phyloP scores from a whole-genome alignment of 2,888 invertebrate species.

The Campoplex capitator region DNA sequence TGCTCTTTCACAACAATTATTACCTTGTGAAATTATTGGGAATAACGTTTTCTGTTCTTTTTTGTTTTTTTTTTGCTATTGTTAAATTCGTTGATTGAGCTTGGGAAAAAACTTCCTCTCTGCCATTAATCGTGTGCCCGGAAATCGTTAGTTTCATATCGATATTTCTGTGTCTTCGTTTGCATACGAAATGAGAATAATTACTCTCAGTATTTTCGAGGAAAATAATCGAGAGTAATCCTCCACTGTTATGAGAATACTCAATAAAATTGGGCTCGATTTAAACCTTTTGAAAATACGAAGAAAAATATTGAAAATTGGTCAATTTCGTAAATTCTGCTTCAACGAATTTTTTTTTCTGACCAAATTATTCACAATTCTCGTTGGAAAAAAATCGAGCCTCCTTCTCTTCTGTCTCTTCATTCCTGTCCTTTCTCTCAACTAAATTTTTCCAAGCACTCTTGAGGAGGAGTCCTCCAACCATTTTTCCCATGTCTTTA shows the following conservation, averaged over 20 bases:
- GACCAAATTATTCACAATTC: background rate
- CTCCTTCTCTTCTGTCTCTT: background rate
- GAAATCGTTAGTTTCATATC: background rate
- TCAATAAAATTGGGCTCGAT: background rate
- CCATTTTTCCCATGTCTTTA: background rate
- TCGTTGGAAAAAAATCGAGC: background rate
- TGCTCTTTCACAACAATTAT: background rate
- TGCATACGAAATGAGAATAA: conserved; percentile 34
- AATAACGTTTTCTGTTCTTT: background rate
- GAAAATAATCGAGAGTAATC: background rate
- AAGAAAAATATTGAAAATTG: background rate
- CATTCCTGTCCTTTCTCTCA: background rate
- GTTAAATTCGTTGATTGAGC: background rate
- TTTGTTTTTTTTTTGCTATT: background rate
- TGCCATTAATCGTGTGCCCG: background rate
- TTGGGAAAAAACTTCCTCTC: background rate
- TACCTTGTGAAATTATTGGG: background rate
- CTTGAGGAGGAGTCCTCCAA: conserved; percentile 21
- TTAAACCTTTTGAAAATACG: background rate
- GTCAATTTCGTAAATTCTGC: background rate
- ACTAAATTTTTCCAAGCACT: background rate
- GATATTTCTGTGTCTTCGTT: conserved; percentile 11
- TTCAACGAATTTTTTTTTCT: background rate
- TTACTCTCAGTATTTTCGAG: background rate
- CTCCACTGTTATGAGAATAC: background rate